phyloP scores from a whole-genome alignment of 2,888 invertebrate species.

The Lumbricus terrestris region DNA sequence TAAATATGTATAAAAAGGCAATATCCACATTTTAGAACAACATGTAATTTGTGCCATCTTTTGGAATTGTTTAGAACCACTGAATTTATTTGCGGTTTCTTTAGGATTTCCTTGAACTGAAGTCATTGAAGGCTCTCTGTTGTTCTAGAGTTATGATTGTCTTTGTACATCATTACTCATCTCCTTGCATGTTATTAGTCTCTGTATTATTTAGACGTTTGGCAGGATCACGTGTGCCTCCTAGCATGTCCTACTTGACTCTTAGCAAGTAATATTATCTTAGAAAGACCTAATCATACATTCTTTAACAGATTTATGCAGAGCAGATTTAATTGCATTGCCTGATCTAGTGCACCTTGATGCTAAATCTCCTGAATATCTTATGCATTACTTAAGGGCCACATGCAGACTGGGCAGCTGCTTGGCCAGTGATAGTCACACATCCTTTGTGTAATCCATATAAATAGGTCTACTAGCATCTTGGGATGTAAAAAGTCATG shows the following conservation, averaged over 20 bases:
- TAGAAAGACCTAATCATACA: background rate
- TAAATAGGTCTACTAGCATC: no score
- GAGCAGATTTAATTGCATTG: background rate
- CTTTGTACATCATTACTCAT: background rate
- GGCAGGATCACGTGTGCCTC: background rate
- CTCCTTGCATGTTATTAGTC: background rate
- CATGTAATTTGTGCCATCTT: no score
- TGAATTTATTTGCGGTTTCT: no score
- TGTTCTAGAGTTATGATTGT: background rate
- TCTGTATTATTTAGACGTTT: background rate
- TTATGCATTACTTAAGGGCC: background rate
- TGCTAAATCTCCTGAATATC: background rate
- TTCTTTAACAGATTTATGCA: background rate
- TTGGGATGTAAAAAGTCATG: no score
- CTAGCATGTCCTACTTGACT: slow-evolving; percentile 3
- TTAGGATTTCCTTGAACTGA: no score
- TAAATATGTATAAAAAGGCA: no score
- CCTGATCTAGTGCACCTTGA: background rate
- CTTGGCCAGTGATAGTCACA: no score
- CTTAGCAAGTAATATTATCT: background rate
- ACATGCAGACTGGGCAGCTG: background rate
- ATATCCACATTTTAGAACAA: no score
- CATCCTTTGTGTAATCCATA: no score
- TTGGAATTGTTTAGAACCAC: no score
- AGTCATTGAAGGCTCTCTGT: background rate